Evolutionary conservation across 2,888 invertebrate species (phyloP), one percentile per base, ranked within the genome.

Genomic region (Amiota mariae): DNA sequence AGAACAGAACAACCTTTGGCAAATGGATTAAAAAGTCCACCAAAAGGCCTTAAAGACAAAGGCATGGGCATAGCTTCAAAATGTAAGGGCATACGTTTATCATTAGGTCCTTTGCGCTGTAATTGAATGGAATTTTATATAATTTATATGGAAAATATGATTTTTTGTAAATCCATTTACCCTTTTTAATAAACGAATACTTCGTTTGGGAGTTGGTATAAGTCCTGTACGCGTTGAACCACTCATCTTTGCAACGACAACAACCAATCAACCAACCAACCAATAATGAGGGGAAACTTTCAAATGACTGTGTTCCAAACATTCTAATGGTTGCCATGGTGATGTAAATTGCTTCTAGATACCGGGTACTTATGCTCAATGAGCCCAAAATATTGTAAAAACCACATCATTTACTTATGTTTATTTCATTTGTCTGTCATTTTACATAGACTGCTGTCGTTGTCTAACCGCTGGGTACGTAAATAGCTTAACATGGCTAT

Each of bases 21-120:
- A 89, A 94, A 96, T 0, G 96, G 96, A 89, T 96, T 96, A 90
- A 93, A 95, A 0, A 96, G 91, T 0, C 94, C 95, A 2, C 95
- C 95, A 85, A 94, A 95, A 0, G 96, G 96, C 68, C 95, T 93
- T 59, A 95, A 90, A 74, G 93, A 92, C 75, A 94, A 94, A 6
- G 95, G 94, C 1, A 95, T 95, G 1, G 94, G 94, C 47, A 91
- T 91, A 13, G 93, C 92, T 11, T 93, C 92, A 82, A 93, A 93
- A 73, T 81, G 85, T 54, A 84, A 79, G 2, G 81, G 79, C 73
- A 87, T 76, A 10, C 83, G 80, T 46, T 70, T 46, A 2, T 73
- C 80, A 73, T 82, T 81, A 0, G 74, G 73, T 36, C 76, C 77
- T 36, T 79, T 80, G 11, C 83, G 82, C 81, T 82, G 66, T 10